These are phyloP conservation scores for Macrobrachium rosenbergii DNA, from an alignment of 1,140 invertebrate genomes.

Conservation along the genomic window DNA sequence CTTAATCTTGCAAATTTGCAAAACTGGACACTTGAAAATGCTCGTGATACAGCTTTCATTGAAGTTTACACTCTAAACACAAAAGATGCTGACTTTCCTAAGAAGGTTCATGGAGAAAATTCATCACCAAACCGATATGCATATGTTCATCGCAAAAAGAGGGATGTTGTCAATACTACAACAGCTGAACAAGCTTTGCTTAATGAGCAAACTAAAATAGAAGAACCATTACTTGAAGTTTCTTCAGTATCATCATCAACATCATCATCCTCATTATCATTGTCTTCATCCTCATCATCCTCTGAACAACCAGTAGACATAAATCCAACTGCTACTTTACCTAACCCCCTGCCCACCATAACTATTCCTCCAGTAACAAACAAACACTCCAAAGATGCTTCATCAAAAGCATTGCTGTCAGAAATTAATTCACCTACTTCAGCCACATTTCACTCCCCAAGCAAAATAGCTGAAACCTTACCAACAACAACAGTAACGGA, in stretches of 20 bases:
- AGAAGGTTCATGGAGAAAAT: constrained; percentile 33
- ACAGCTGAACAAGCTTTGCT: constrained; percentile 31
- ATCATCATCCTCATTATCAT: no score
- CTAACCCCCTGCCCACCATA: constrained; percentile 1
- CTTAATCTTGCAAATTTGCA: constrained; percentile 55
- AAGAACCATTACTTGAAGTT: background rate
- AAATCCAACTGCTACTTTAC: background rate
- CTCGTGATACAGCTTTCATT: constrained; percentile 56
- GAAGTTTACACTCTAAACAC: constrained; percentile 58
- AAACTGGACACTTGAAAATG: constrained; percentile 59
- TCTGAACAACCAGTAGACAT: background rate
- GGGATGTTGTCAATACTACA: constrained; percentile 42
- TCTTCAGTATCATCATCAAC: background rate
- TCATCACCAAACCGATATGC: constrained; percentile 6
- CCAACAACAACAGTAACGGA: no score
- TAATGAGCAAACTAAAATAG: constrained; percentile 42
- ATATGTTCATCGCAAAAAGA: constrained; percentile 40
- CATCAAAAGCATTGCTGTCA: no score
- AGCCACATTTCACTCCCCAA: no score
- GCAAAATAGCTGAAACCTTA: no score
- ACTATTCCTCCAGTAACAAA: constrained; percentile 4
- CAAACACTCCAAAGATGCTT: no score
- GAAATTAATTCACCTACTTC: no score
- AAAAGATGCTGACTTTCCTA: background rate
- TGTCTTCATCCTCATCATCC: no score